These are phyloP conservation scores for Eupithecia abbreviata DNA, from an alignment of 2,888 invertebrate species.

Conservation along the genomic window DNA sequence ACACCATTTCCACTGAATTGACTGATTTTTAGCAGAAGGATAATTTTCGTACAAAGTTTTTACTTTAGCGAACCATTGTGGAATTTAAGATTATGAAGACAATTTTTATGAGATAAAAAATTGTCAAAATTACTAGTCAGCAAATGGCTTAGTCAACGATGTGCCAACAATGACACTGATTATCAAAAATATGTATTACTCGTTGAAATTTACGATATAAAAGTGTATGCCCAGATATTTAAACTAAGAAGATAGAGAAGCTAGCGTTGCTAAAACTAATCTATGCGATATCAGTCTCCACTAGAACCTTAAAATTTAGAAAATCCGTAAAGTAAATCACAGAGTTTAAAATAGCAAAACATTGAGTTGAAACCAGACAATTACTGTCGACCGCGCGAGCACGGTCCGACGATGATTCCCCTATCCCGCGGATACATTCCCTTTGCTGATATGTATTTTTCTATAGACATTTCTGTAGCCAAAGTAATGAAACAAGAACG, in stretches of 20 bases:
- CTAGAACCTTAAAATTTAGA: conserved; percentile 83
- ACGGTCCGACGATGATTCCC: conserved; percentile 46
- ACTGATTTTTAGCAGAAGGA: conserved; percentile 68
- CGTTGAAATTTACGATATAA: conserved; percentile 53
- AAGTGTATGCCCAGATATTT: conserved; percentile 69
- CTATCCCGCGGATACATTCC: conserved; percentile 72
- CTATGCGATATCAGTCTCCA: conserved; percentile 84
- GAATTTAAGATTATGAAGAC: conserved; percentile 44
- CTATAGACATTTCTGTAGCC: conserved; percentile 73
- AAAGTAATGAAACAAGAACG: conserved; percentile 59
- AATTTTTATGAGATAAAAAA: not conserved
- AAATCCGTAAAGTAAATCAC: conserved; percentile 83
- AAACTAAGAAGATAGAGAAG: conserved; percentile 78
- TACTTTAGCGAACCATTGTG: conserved; percentile 65
- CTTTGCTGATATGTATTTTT: conserved; percentile 81
- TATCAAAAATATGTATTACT: conserved; percentile 48
- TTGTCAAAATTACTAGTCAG: not conserved
- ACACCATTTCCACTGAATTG: conserved; percentile 80
- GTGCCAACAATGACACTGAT: conserved; percentile 40
- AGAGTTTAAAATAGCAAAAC: conserved; percentile 81
- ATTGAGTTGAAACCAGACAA: conserved; percentile 72
- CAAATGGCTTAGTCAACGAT: conserved; percentile 8
- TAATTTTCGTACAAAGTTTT: conserved; percentile 54
- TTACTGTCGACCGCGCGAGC: conserved; percentile 58
- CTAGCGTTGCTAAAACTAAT: conserved; percentile 84